These are phyloP conservation scores for Arnoldichthys spilopterus DNA, from an alignment of 2,797 vertebrate species.

Conservation along the genomic window DNA sequence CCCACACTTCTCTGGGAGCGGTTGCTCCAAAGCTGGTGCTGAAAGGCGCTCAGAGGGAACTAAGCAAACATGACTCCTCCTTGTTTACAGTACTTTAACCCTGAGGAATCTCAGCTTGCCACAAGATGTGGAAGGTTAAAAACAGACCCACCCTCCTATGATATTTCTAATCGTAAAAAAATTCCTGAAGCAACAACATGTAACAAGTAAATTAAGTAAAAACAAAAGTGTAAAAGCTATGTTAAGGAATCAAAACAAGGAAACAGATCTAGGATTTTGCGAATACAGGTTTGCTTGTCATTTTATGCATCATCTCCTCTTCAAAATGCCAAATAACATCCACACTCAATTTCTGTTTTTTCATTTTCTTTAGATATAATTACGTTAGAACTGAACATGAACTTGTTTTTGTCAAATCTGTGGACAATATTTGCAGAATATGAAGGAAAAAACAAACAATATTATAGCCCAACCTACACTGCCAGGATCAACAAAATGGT, in stretches of 20 bases:
- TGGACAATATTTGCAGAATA: neutral
- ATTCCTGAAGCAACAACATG: neutral
- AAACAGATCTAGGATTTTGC: neutral
- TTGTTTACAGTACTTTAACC: constrained; percentile 38
- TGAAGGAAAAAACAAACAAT: neutral
- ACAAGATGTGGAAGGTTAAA: constrained; percentile 22
- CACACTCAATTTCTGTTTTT: no score
- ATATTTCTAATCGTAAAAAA: neutral
- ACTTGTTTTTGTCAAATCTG: neutral
- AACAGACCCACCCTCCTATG: constrained; percentile 7
- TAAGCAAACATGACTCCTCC: constrained; percentile 40
- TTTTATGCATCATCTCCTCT: no score
- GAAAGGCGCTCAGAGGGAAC: constrained; percentile 27
- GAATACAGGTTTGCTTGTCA: neutral
- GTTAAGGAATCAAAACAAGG: neutral
- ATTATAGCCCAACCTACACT: neutral
- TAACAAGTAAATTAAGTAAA: neutral
- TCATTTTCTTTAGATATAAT: no score
- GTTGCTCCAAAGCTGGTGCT: constrained; percentile 19
- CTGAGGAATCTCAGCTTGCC: constrained; percentile 27
- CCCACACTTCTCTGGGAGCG: constrained; percentile 25
- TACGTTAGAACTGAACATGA: neutral
- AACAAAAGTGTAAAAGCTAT: constrained; percentile 5
- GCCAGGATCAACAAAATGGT: neutral
- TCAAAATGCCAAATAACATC: no score